Conservation (phyloP, 2,888 invertebrate species). For the Drosophila paracracens region DNA sequence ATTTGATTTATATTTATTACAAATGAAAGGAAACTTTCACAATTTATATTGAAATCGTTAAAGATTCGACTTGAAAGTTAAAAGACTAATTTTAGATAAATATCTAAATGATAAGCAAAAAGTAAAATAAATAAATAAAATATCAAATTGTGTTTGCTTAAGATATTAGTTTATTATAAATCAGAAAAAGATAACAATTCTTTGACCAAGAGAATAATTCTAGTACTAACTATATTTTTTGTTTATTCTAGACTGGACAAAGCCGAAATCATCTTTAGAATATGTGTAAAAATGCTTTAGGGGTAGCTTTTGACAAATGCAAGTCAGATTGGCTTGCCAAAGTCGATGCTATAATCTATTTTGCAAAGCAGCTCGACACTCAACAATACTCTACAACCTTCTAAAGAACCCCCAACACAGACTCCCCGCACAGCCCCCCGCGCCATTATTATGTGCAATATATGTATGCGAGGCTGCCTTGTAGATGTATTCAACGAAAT, state of each 20-base stretch:
- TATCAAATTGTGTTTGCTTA: background rate
- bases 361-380: constrained; percentile 66
- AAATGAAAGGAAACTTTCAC: background rate
- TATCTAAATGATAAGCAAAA: background rate
- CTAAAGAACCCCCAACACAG: constrained; percentile 2
- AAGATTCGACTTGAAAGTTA: background rate
- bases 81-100: background rate
- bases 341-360: constrained; percentile 59
- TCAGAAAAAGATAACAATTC: background rate
- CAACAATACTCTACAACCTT: constrained; percentile 30
- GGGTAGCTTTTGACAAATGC: constrained; percentile 15
- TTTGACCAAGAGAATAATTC: background rate
- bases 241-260: background rate
- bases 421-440: background rate
- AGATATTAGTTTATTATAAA: background rate
- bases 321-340: constrained; percentile 28
- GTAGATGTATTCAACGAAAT: constrained; percentile 70
- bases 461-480: constrained; percentile 45
- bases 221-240: background rate
- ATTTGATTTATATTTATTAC: background rate
- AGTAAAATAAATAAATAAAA: background rate
- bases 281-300: background rate
- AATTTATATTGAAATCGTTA: background rate
- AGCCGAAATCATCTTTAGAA: background rate
- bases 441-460: constrained; percentile 2